phyloP scores from a whole-genome alignment of 1,140 invertebrate species.

The Ericerus pela region DNA sequence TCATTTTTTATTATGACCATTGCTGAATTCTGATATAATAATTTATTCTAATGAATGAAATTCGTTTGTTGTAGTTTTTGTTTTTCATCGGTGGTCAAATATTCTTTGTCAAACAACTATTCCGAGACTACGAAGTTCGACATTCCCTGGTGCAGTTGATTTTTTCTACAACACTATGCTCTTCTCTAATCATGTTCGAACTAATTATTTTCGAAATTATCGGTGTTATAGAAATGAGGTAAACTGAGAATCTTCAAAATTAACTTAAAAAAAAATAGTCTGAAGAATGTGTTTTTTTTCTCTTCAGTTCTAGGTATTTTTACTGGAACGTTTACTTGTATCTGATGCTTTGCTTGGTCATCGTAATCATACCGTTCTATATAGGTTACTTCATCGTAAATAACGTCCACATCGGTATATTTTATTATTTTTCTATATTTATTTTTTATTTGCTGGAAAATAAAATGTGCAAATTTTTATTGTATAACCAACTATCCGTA shows the following conservation, averaged over 20 bases:
- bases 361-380: conserved; percentile 92
- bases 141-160: conserved; percentile 86
- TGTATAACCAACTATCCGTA: conserved; percentile 27
- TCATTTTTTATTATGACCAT: too few species aligned
- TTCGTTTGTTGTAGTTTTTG: too few species aligned
- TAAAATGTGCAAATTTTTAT: neutral
- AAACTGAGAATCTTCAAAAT: conserved; percentile 26
- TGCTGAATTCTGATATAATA: too few species aligned
- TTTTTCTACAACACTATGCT: conserved; percentile 90
- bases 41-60: too few species aligned
- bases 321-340: conserved; percentile 91
- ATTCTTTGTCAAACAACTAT: conserved; percentile 96
- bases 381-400: conserved; percentile 89
- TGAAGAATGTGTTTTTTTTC: conserved; percentile 19
- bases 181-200: conserved; percentile 99
- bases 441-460: neutral
- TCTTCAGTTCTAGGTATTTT: conserved; percentile 80
- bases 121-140: conserved; percentile 95
- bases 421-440: too few species aligned
- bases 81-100: conserved; percentile 97
- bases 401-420: conserved; percentile 77
- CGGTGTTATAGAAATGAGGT: conserved; percentile 71
- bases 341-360: conserved; percentile 82
- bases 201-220: conserved; percentile 99
- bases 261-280: too few species aligned